A percentile compares a stretch with the other conserved stretches of the same genome.
Evolutionary conservation across 2,113 vertebrate genomes (phyloP).

Genomic region (Cyprinodon variegatus): DNA sequence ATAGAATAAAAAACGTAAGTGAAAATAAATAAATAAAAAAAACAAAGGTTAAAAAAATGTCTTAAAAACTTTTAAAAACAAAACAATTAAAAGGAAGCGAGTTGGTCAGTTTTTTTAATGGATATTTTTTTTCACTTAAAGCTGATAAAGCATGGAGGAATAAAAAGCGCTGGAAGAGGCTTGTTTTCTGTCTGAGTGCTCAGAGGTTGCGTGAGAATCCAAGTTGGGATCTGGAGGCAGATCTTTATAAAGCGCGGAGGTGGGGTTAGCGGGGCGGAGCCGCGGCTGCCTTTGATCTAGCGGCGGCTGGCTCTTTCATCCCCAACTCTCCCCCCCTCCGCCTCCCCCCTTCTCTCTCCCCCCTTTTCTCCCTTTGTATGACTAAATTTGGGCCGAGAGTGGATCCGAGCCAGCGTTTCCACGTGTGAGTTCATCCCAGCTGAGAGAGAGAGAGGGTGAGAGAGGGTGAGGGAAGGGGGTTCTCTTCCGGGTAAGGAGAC

Average conservation of each 20-base stretch:
- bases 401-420: constrained; percentile 93
- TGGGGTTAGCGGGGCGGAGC: constrained; percentile 85
- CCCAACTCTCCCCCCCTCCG: constrained; percentile 41
- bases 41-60: background rate
- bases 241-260: constrained; percentile 86
- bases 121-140: constrained; percentile 15
- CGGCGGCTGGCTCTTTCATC: constrained; percentile 93
- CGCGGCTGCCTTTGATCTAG: constrained; percentile 91
- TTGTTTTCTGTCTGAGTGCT: constrained; percentile 45
- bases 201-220: constrained; percentile 82
- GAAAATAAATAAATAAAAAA: background rate
- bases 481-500: constrained; percentile 98
- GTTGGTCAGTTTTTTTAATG: background rate
- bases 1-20: background rate
- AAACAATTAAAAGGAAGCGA: background rate
- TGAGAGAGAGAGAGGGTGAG: constrained; percentile 82
- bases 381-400: constrained; percentile 95
- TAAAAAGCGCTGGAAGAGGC: constrained; percentile 31
- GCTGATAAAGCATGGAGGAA: constrained; percentile 15
- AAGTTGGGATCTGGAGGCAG: constrained; percentile 75
- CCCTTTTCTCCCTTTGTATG: constrained; percentile 89
- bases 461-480: constrained; percentile 80
- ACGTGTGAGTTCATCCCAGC: constrained; percentile 96
- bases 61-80: background rate
- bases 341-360: constrained; percentile 16